Base-by-base conservation (phyloP, 1,140 invertebrate genomes). In the Wiebesia pumilae region DNA sequence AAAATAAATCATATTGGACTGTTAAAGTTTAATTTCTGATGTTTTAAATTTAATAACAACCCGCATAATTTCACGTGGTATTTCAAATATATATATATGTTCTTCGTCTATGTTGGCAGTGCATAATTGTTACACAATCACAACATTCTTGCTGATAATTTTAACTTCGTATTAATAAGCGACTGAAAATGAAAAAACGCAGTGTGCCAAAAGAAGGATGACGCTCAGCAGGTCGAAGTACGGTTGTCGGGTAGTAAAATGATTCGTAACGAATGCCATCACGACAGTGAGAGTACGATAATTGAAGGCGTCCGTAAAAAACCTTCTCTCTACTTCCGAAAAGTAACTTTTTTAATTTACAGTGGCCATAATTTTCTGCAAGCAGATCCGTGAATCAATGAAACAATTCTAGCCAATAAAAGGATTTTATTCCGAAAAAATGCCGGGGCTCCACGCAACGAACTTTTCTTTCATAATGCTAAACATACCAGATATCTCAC, bases 281-380 rank as follows among this genome's bases (percentile, higher is more conserved):
- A 51, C 54, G 51, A 35, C n/a, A 47, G 54, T 79, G 75, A 79
- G 75, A 69, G 83, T 79, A 67, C 54, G 38, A 69, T 84, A 84
- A 84, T 79, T 84, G 75, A 73, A 82, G n/a, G 27, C 4, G 54
- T 35, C 33, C 62, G 9, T n/a, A n/a, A n/a, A n/a, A n/a, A n/a
- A n/a, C n/a, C n/a, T n/a, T 16, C 3, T 69, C 30, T 19, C 65
- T 33, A 12, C 51, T 65, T 3, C 35, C 6, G 14, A 73, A 38
- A 4, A 21, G 33, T 27, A 38, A 40, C 40, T 16, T 2, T 38
- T 27, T 24, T 40, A 40, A 73, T 38, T 40, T 40, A 73, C 19
- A 40, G 19, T 40, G 19, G 35, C 1, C 6, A 40, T 33, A 73
- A 73, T 21, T 73, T n/a, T 54, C 7, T 54, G 19, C 12, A 47